Evolutionary conservation across 2,888 invertebrate genomes (phyloP).

Genomic region (Calameuta pallipes): DNA sequence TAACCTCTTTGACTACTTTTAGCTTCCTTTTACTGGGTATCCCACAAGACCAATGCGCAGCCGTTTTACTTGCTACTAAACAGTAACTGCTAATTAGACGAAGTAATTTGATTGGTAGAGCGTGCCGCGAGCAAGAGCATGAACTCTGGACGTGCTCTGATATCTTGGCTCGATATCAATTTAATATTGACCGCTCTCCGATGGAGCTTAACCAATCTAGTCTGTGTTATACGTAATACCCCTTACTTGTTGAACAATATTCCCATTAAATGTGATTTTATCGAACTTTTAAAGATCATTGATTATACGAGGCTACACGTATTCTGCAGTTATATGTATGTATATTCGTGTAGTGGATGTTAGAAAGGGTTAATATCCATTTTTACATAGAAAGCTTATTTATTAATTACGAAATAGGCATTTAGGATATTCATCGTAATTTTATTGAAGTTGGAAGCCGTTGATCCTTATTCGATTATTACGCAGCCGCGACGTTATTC

Average conservation of each 20-base stretch:
- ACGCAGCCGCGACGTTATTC: background rate
- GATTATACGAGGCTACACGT: background rate
- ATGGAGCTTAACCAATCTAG: background rate
- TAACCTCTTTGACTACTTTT: background rate
- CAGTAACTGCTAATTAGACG: conserved; percentile 50
- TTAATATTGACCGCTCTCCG: conserved; percentile 31
- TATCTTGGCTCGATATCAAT: conserved; percentile 48
- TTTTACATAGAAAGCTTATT: background rate
- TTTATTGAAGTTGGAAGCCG: background rate
- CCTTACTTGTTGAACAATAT: background rate
- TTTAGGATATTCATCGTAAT: background rate
- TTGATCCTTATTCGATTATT: background rate
- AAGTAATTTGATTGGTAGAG: conserved; percentile 47
- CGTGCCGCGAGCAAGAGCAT: conserved; percentile 44
- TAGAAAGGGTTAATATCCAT: background rate
- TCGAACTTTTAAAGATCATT: background rate
- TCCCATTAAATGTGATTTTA: background rate
- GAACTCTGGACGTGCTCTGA: conserved; percentile 48
- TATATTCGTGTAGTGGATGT: background rate
- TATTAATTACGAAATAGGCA: background rate
- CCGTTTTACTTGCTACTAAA: conserved; percentile 38
- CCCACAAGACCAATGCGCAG: background rate
- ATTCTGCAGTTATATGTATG: background rate
- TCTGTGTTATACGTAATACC: background rate
- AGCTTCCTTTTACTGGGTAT: background rate